These are phyloP conservation scores for Andricus quercusramuli DNA, from an alignment of 2,888 invertebrate genomes.

Conservation along the genomic window DNA sequence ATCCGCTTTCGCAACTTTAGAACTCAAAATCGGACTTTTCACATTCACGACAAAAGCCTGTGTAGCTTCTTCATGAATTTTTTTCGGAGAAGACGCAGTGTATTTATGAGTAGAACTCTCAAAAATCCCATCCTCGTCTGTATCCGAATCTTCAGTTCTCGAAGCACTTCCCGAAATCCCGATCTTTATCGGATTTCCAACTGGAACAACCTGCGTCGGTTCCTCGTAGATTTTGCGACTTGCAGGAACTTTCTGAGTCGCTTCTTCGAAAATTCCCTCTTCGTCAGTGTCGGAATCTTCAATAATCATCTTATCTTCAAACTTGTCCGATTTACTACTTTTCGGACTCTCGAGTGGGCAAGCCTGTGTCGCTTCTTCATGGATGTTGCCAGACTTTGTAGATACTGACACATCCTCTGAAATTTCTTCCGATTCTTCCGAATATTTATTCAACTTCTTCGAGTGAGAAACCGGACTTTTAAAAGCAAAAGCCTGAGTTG, in stretches of 20 bases:
- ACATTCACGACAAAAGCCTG: neutral
- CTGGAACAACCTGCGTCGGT: neutral
- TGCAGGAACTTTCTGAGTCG: neutral
- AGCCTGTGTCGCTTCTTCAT: neutral
- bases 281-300: conserved; percentile 8
- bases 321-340: neutral
- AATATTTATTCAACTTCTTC: neutral
- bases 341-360: neutral
- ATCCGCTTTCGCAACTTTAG: neutral
- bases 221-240: neutral
- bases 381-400: neutral
- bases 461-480: conserved; percentile 9
- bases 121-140: neutral
- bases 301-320: neutral
- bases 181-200: neutral
- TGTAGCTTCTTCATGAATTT: neutral
- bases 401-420: neutral
- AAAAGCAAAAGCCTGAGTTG: conserved; percentile 12
- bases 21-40: neutral
- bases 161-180: neutral
- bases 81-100: neutral
- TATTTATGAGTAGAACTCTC: neutral
- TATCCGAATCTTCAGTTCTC: neutral
- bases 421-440: neutral
- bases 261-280: conserved; percentile 7